A percentile compares a stretch with the other conserved stretches of the same genome.
Evolutionary conservation across 1,140 invertebrate genomes (phyloP).

Genomic region (Hycleus cichorii): DNA sequence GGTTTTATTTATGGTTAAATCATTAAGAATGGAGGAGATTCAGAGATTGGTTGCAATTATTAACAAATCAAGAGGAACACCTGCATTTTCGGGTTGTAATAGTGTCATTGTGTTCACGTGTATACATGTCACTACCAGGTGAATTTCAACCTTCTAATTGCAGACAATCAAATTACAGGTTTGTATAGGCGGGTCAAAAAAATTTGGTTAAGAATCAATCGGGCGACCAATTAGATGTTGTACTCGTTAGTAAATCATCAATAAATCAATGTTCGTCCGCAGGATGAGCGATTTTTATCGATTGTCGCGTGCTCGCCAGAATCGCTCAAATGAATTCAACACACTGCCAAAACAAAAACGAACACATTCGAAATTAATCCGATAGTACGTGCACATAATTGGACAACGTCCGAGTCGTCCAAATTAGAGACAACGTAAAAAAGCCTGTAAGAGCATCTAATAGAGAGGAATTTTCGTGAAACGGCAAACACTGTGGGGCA

Average conservation of each 20-base stretch:
- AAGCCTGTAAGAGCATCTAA: too few relatives aligned
- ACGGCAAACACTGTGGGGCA: too few relatives aligned
- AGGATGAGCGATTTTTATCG: background rate
- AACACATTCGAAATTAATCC: too few relatives aligned
- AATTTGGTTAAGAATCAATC: background rate
- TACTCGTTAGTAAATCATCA: background rate
- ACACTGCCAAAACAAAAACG: too few relatives aligned
- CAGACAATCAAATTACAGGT: too few relatives aligned
- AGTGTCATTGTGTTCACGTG: constrained; percentile 10
- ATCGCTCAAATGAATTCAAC: too few relatives aligned
- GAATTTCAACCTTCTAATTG: background rate
- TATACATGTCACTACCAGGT: constrained; percentile 15
- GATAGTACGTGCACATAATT: too few relatives aligned
- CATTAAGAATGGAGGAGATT: constrained; percentile 1
- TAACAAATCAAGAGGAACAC: constrained; percentile 22
- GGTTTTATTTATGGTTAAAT: constrained; percentile 22
- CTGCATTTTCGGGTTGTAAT: constrained; percentile 12
- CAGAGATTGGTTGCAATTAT: constrained; percentile 18
- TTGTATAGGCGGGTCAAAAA: too few relatives aligned
- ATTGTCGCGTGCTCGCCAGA: too few relatives aligned
- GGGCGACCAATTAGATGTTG: background rate
- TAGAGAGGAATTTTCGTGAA: too few relatives aligned
- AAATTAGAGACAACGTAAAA: too few relatives aligned
- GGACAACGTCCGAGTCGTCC: too few relatives aligned
- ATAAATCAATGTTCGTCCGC: background rate